A percentile compares a stretch with the other conserved stretches of the same genome.
These are phyloP conservation scores for Hirtodrosophila confusa DNA, from an alignment of 2,888 invertebrate species.

Conservation along the genomic window DNA sequence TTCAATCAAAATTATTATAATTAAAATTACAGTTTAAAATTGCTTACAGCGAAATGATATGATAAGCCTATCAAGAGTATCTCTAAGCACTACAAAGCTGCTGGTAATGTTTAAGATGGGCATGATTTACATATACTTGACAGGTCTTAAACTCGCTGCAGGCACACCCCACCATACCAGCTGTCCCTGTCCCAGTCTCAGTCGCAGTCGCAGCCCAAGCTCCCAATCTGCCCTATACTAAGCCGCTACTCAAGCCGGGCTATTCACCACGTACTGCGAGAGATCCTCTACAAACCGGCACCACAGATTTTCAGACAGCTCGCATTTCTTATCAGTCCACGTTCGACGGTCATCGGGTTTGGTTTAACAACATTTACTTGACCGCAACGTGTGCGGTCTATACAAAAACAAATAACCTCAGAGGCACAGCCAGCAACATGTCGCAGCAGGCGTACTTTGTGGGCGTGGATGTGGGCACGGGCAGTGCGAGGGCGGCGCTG, in stretches of 20 bases:
- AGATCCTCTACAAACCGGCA: conserved; percentile 18
- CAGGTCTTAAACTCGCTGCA: neutral
- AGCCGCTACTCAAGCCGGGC: no score
- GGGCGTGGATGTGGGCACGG: conserved; percentile 97
- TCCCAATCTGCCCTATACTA: neutral
- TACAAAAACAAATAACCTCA: conserved; percentile 6
- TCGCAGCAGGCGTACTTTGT: conserved; percentile 86
- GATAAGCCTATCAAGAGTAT: neutral
- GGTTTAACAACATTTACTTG: conserved; percentile 67
- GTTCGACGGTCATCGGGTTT: conserved; percentile 32
- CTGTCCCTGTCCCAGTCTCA: neutral
- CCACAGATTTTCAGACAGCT: conserved; percentile 4
- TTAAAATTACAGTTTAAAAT: neutral
- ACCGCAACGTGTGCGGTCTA: conserved; percentile 49
- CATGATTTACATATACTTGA: no score
- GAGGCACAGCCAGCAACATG: conserved; percentile 48
- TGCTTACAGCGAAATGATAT: conserved; percentile 7
- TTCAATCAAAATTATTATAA: conserved; percentile 3
- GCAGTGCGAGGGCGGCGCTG: conserved; percentile 94
- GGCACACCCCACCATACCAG: neutral
- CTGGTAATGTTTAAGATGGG: conserved; percentile 1
- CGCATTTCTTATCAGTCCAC: conserved; percentile 64
- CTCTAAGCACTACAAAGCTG: neutral
- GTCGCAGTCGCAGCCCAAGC: neutral
- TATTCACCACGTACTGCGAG: conserved; percentile 3